A percentile compares a stretch with the other conserved stretches of the same genome.
phyloP scores from a whole-genome alignment of 2,888 invertebrate species.

The Nephrotoma appendiculata region DNA sequence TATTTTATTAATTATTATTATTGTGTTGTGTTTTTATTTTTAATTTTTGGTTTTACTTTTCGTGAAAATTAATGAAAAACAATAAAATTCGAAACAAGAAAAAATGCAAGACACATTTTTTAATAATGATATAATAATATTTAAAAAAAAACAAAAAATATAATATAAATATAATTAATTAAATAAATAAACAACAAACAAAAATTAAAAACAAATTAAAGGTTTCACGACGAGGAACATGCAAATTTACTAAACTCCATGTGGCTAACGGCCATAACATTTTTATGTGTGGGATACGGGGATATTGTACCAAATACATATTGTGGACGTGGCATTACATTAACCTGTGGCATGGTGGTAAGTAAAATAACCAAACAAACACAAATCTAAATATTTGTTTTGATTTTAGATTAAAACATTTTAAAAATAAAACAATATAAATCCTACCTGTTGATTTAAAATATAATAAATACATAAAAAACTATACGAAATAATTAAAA shows the following conservation, averaged over 20 bases:
- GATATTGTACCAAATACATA: constrained; percentile 99
- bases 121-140: background rate
- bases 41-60: background rate
- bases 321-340: constrained; percentile 97
- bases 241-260: constrained; percentile 98
- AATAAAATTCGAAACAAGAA: background rate
- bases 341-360: constrained; percentile 99
- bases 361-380: constrained; percentile 33
- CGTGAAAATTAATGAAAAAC: background rate
- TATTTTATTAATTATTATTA: background rate
- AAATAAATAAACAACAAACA: background rate
- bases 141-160: background rate
- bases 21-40: background rate
- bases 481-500: background rate
- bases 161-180: background rate
- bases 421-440: background rate
- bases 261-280: constrained; percentile 99
- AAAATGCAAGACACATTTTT: background rate
- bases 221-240: constrained; percentile 97
- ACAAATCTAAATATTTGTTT: background rate
- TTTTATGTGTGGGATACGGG: constrained; percentile 99
- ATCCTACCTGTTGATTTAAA: background rate
- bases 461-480: background rate
- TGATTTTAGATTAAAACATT: background rate
- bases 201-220: constrained; percentile 31